These are phyloP conservation scores for Gorsachius goisagi DNA, from an alignment of 2,113 vertebrate species.

Conservation along the genomic window DNA sequence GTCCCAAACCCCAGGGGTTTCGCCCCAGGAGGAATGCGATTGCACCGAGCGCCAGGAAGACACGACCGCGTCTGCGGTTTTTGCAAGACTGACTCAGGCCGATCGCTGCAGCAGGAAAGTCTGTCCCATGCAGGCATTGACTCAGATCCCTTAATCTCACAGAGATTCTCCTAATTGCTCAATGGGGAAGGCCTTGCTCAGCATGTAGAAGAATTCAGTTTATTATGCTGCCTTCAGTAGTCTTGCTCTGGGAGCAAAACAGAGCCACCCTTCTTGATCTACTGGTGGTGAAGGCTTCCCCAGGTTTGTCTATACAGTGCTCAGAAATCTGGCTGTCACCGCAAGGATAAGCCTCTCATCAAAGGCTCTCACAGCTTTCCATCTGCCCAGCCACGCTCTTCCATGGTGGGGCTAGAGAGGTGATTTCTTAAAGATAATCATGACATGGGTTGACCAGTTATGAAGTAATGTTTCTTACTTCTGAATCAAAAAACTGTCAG, in stretches of 20 bases:
- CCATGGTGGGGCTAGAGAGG: not conserved
- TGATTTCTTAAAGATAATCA: not conserved
- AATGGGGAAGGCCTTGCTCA: not conserved
- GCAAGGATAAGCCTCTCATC: not conserved
- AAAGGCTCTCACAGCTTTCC: not conserved
- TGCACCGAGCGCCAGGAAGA: fast-evolving
- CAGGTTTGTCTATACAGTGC: fast-evolving
- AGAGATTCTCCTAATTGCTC: not conserved
- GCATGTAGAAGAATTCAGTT: not conserved
- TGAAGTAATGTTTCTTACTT: not conserved
- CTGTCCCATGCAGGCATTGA: not conserved
- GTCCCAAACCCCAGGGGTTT: not conserved
- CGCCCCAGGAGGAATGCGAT: fast-evolving
- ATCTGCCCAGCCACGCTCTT: not conserved
- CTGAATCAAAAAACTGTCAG: not conserved
- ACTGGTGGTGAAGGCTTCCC: not conserved
- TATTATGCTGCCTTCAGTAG: not conserved
- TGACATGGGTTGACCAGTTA: not conserved
- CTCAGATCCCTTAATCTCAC: not conserved
- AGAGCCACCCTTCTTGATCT: not conserved
- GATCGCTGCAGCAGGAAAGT: not conserved
- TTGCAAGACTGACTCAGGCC: not conserved
- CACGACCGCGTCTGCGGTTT: fast-evolving
- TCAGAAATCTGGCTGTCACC: not conserved
- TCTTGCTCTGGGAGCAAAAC: not conserved